Percentiles rank a stretch among this genome's conserved stretches.
Conservation (phyloP, 35 echinoderm and acorn worm species). For the Anneissia japonica region DNA sequence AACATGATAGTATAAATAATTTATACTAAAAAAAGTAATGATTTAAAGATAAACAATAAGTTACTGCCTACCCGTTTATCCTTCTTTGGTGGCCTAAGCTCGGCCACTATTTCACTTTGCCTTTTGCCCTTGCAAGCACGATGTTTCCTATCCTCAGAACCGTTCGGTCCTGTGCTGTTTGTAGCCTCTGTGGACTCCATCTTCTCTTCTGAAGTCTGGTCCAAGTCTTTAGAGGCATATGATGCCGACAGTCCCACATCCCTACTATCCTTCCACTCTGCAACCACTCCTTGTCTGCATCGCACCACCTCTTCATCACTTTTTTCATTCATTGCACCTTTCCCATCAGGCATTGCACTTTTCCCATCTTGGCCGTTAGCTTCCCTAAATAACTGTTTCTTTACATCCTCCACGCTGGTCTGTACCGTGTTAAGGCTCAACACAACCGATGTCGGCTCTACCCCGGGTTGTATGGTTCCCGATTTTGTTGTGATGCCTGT, state of each 20-base stretch:
- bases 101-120: constrained; percentile 48
- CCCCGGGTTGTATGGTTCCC: too few species aligned
- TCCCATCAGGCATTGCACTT: not conserved
- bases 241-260: not conserved
- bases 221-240: not conserved
- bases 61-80: constrained; percentile 34
- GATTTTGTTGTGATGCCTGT: too few species aligned
- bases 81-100: not conserved
- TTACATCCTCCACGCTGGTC: not conserved
- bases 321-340: not conserved
- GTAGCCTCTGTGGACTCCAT: not conserved
- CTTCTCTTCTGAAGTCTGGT: not conserved
- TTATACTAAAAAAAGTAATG: too few species aligned
- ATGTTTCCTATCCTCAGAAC: constrained; percentile 35
- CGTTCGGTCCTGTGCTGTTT: not conserved
- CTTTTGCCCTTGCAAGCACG: constrained; percentile 59
- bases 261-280: not conserved
- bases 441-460: not conserved
- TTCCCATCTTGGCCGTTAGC: not conserved
- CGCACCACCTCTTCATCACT: not conserved
- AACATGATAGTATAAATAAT: too few species aligned
- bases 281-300: not conserved
- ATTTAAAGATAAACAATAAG: too few species aligned
- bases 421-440: not conserved
- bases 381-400: not conserved